These are phyloP conservation scores for Lutjanus campechanus DNA, from an alignment of 2,797 vertebrate species.

Conservation along the genomic window DNA sequence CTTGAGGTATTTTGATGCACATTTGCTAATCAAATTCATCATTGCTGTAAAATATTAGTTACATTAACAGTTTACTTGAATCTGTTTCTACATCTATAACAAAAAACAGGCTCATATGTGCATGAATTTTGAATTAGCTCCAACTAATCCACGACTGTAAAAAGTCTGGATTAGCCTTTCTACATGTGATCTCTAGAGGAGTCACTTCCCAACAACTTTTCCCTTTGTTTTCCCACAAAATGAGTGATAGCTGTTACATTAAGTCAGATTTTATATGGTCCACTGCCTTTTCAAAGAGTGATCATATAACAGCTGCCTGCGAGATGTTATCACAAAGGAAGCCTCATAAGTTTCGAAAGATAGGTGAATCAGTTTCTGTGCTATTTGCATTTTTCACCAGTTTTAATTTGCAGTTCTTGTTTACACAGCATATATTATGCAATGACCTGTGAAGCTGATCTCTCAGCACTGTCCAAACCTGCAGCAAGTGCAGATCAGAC, in stretches of 20 bases:
- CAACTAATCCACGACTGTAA: conserved; percentile 3
- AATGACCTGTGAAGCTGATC: not conserved
- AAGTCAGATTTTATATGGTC: not conserved
- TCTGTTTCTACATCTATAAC: too few relatives aligned
- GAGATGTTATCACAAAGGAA: not conserved
- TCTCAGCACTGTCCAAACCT: not conserved
- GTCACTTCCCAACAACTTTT: not conserved
- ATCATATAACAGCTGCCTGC: not conserved
- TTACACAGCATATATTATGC: not conserved
- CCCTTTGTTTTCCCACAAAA: not conserved
- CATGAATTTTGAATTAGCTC: not conserved
- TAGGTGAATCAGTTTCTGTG: not conserved
- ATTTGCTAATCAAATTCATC: not conserved
- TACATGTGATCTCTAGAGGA: not conserved
- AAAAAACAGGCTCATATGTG: not conserved
- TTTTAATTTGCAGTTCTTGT: not conserved
- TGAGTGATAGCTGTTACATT: not conserved
- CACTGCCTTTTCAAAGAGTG: not conserved
- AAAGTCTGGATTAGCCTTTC: not conserved
- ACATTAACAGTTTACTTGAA: not conserved
- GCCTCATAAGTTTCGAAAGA: not conserved
- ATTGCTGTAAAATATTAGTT: not conserved
- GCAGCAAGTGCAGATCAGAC: not conserved
- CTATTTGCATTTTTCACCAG: not conserved
- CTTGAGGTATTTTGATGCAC: not conserved